Percentiles rank a stretch among this genome's conserved stretches.
Conservation (phyloP, 2,113 vertebrate genomes). For the Osmerus eperlanus region DNA sequence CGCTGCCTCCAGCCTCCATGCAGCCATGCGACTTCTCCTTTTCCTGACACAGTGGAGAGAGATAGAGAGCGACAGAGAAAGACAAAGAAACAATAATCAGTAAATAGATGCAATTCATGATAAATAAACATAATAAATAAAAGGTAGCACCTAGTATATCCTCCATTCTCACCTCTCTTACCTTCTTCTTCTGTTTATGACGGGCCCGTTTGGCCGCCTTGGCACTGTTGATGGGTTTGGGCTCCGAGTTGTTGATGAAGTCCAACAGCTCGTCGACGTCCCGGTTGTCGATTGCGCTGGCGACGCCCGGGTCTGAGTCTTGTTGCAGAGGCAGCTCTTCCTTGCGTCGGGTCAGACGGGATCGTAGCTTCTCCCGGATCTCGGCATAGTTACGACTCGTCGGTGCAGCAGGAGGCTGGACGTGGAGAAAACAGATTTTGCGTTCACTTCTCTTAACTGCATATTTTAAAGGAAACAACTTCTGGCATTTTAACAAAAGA, state of each 20-base stretch:
- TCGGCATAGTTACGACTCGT: constrained; percentile 97
- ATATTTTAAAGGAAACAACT: background rate
- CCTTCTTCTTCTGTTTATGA: constrained; percentile 99
- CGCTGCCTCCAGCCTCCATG: constrained; percentile 60
- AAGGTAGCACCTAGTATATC: background rate
- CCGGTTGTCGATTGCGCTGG: constrained; percentile 81
- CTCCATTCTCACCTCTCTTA: constrained; percentile 46
- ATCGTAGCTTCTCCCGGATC: constrained; percentile 96
- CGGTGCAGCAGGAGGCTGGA: constrained; percentile 92
- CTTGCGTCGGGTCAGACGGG: constrained; percentile 91
- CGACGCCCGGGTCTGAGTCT: constrained; percentile 81
- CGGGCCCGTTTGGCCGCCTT: constrained; percentile 96
- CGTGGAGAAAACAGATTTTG: constrained; percentile 31
- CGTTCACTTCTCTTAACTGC: background rate
- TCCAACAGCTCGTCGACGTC: constrained; percentile 94
- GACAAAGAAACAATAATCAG: background rate
- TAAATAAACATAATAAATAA: background rate
- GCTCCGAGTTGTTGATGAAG: constrained; percentile 96
- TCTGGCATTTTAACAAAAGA: background rate
- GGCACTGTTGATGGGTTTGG: constrained; percentile 93
- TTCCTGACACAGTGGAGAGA: constrained; percentile 59
- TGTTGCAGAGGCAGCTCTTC: constrained; percentile 91
- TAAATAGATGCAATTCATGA: too few species aligned
- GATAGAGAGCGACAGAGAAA: background rate
- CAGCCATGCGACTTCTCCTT: constrained; percentile 87